Conservation (phyloP, 2,888 invertebrate genomes). For the Euzetes globulus region DNA sequence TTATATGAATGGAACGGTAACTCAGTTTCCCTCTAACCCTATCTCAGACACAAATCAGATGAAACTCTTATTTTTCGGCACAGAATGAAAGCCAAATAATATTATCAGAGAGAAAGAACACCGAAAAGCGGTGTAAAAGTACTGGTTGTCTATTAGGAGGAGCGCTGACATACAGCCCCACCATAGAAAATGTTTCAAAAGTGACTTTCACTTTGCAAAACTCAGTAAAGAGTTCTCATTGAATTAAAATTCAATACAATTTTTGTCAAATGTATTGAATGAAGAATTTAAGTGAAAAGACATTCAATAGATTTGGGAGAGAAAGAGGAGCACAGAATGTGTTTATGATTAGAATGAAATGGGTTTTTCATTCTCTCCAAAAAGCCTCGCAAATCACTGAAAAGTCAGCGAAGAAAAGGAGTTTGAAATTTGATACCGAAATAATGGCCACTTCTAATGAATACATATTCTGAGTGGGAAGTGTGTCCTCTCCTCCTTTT, state of each 20-base stretch:
- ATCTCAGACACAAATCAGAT: background rate
- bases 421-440: constrained; percentile 8
- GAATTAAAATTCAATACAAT: too few species aligned
- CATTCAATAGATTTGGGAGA: background rate
- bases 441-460: constrained; percentile 15
- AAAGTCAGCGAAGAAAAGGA: background rate
- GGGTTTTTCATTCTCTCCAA: background rate
- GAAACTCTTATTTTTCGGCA: background rate
- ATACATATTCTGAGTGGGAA: background rate
- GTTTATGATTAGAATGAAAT: background rate
- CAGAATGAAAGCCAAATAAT: constrained; percentile 6
- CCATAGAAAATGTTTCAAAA: too few species aligned
- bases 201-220: too few species aligned
- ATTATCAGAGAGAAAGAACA: background rate
- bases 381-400: background rate
- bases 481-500: background rate
- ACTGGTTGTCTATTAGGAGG: background rate
- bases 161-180: too few species aligned
- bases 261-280: too few species aligned
- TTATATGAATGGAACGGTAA: background rate
- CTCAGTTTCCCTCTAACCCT: background rate
- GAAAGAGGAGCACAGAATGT: background rate
- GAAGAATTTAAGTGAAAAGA: background rate
- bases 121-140: background rate
- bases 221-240: too few species aligned